Evolutionary conservation across 2,797 vertebrate genomes (phyloP).

Genomic region (Halcyon chelicuti): DNA sequence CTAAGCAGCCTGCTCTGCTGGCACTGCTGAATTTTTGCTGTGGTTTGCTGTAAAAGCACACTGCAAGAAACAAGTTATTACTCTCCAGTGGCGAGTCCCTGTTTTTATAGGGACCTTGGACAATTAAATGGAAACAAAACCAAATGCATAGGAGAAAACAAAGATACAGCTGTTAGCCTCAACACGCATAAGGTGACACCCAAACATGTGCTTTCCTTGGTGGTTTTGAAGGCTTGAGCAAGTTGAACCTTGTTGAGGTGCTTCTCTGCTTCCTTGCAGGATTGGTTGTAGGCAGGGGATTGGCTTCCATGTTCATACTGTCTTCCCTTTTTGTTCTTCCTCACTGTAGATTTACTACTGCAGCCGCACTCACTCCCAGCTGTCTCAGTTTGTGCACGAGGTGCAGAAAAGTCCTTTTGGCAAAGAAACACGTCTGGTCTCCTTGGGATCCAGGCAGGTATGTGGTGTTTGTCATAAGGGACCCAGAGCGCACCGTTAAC

Average conservation of each 20-base stretch:
- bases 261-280: background rate
- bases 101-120: background rate
- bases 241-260: background rate
- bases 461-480: background rate
- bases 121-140: background rate
- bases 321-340: background rate
- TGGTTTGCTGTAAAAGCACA: background rate
- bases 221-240: background rate
- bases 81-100: background rate
- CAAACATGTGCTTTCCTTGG: background rate
- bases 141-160: background rate
- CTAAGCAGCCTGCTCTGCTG: background rate
- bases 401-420: constrained; percentile 95
- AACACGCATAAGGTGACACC: background rate
- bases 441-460: constrained; percentile 94
- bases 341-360: constrained; percentile 93
- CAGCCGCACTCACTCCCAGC: constrained; percentile 96
- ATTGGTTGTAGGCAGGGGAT: background rate
- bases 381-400: constrained; percentile 94
- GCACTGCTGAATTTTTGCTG: background rate
- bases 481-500: background rate
- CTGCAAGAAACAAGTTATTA: background rate
- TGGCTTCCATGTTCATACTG: background rate
- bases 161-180: background rate
- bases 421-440: constrained; percentile 85